Evolutionary conservation across 2,797 vertebrate genomes (phyloP), one percentile per base, ranked within the genome.

Genomic region (Botia almorhae): DNA sequence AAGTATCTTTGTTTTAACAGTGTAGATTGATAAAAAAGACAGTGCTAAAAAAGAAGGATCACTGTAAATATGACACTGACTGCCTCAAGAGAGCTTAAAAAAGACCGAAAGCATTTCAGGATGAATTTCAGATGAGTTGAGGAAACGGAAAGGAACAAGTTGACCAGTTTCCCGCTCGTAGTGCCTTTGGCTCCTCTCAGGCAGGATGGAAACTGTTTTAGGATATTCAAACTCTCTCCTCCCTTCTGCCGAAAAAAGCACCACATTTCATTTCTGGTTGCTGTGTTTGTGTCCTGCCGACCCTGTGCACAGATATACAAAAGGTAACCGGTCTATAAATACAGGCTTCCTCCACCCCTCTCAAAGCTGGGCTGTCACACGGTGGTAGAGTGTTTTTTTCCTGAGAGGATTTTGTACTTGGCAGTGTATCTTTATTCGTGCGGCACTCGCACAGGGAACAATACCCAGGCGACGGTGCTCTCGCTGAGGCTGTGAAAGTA

Each of bases 321-420:
- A 80, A 87, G 82, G 88, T 88, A 89, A 89, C 88, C 81, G 46
- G 16, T 87, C 89, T 90, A 92, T 90, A 91, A 92, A 92, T 93
- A 93, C 83, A 74, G 61, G 61, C 43, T 7, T 46, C 53, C 68
- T 77, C 82, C 83, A 68, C 85, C 81, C 86, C 87, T 84, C 87
- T 87, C 86, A 78, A 82, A 81, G 81, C 86, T 85, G 82, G 48
- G 68, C 82, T 85, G 82, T 81, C 85, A 87, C 81, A 87, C 77
- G 71, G 74, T 74, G 48, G 81, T 91, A 87, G 88, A 93, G 91
- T 93, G 91, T 92, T 93, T 92, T 92, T 93, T 93, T 93, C 92
- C 92, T 92, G 91, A 88, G 91, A 86, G 89, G 83, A 87, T 91
- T 33, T 89, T 88, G 85, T 83, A 80, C 89, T 90, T 87, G 73